These are phyloP conservation scores for Xiphydria camelus DNA, from an alignment of 2,888 invertebrate genomes.

Conservation along the genomic window DNA sequence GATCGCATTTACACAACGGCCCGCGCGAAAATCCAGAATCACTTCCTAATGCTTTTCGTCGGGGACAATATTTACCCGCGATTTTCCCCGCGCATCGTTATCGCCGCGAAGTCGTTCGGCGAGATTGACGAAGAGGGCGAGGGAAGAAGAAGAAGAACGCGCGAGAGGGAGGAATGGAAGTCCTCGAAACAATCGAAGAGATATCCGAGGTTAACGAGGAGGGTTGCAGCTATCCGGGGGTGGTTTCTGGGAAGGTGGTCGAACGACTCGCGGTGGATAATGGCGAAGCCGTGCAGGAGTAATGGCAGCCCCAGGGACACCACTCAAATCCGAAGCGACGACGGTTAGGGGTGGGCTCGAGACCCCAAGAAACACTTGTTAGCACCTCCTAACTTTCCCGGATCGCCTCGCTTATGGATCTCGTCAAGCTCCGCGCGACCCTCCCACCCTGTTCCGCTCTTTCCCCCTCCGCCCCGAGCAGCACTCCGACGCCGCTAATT, in stretches of 20 bases:
- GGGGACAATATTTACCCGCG: too few species aligned
- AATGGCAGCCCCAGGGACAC: slow-evolving; percentile 45
- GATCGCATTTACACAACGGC: too few species aligned
- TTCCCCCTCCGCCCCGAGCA: too few species aligned
- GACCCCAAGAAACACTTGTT: slow-evolving; percentile 44
- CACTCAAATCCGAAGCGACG: slow-evolving; percentile 9
- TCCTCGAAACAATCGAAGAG: slow-evolving; percentile 17
- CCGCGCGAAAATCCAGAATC: too few species aligned
- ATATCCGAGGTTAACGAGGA: slow-evolving; percentile 39
- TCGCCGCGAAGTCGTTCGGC: too few species aligned
- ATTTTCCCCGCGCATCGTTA: too few species aligned
- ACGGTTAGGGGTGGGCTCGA: slow-evolving; percentile 1
- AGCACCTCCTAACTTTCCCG: slow-evolving; percentile 42
- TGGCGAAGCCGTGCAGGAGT: slow-evolving; percentile 38
- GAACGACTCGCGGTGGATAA: slow-evolving; percentile 26
- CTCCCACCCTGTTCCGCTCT: too few species aligned
- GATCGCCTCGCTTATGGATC: slow-evolving; percentile 33
- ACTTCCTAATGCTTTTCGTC: too few species aligned
- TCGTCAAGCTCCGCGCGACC: slow-evolving; percentile 16
- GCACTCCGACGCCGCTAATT: slow-evolving; percentile 20
- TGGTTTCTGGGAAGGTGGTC: slow-evolving; percentile 16
- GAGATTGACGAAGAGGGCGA: slow-evolving; percentile 8
- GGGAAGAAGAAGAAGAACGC: slow-evolving; percentile 15
- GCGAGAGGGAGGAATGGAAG: neutral
- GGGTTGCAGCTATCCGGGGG: slow-evolving; percentile 37